A percentile compares a stretch with the other conserved stretches of the same genome.
phyloP scores from a whole-genome alignment of 35 echinoderm and acorn worm species.

The Patiria miniata region DNA sequence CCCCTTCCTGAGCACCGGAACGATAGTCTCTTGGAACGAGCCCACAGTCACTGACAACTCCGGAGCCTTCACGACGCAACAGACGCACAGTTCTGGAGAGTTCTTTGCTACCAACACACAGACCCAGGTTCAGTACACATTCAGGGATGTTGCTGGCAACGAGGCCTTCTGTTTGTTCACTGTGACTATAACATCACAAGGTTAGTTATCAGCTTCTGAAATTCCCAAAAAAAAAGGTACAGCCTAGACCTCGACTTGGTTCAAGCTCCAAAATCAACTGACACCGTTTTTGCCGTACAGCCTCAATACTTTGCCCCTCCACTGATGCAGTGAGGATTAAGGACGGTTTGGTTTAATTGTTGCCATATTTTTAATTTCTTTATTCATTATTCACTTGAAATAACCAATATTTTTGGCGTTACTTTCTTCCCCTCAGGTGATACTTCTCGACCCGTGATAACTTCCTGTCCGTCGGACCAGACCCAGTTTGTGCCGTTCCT shows the following conservation, averaged over 20 bases:
- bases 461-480: conserved; percentile 6
- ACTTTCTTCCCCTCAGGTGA: conserved; percentile 56
- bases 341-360: too few relatives aligned
- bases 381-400: too few relatives aligned
- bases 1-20: conserved; percentile 36
- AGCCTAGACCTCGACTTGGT: too few relatives aligned
- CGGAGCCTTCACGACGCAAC: not conserved
- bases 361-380: too few relatives aligned
- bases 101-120: conserved; percentile 19
- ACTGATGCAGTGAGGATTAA: too few relatives aligned
- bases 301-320: too few relatives aligned
- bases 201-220: not conserved
- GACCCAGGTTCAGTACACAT: conserved; percentile 62
- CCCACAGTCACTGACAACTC: conserved; percentile 68
- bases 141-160: conserved; percentile 41
- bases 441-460: conserved; percentile 37
- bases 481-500: conserved; percentile 33
- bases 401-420: too few relatives aligned
- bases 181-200: conserved; percentile 37
- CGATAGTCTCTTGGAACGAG: conserved; percentile 53
- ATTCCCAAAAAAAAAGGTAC: too few relatives aligned
- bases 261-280: too few relatives aligned
- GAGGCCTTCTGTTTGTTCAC: conserved; percentile 45
- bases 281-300: too few relatives aligned
- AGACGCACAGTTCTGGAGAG: conserved; percentile 32